A percentile compares a stretch with the other conserved stretches of the same genome.
Conservation (phyloP, 2,888 invertebrate genomes). For the Drosophila nigritarsus region DNA sequence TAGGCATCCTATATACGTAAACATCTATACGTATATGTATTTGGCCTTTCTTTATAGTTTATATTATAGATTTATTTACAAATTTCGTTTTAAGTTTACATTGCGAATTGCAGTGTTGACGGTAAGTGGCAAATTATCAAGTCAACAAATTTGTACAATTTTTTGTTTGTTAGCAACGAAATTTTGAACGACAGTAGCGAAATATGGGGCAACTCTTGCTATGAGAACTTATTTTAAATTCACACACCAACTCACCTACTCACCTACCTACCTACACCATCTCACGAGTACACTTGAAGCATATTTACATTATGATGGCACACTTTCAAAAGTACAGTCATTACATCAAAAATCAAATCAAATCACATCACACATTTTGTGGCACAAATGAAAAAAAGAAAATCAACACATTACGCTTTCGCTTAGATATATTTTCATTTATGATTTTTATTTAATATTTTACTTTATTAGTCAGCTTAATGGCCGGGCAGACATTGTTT, state of each 20-base stretch:
- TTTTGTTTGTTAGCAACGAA: constrained; percentile 10
- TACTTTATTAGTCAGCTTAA: constrained; percentile 56
- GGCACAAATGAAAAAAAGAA: constrained; percentile 36
- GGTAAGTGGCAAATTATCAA: constrained; percentile 69
- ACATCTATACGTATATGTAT: constrained; percentile 8
- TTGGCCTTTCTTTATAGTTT: constrained; percentile 18
- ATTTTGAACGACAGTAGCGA: constrained; percentile 15
- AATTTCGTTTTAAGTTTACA: constrained; percentile 67
- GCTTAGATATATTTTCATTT: constrained; percentile 56
- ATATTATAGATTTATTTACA: constrained; percentile 31
- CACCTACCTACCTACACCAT: constrained; percentile 14
- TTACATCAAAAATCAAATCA: constrained; percentile 16
- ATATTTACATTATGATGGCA: constrained; percentile 32
- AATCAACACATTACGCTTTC: constrained; percentile 56
- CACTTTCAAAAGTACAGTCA: constrained; percentile 46
- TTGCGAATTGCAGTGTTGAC: constrained; percentile 78
- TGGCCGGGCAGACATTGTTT: constrained; percentile 57
- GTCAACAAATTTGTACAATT: constrained; percentile 21
- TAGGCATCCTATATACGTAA: background rate
- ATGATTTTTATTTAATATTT: constrained; percentile 35
- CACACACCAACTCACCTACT: constrained; percentile 12
- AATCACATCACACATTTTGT: constrained; percentile 40
- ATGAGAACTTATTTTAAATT: constrained; percentile 68
- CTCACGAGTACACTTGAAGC: constrained; percentile 39
- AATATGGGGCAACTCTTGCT: constrained; percentile 66